These are phyloP conservation scores for Atta texana DNA, from an alignment of 1,140 invertebrate species.

Conservation along the genomic window DNA sequence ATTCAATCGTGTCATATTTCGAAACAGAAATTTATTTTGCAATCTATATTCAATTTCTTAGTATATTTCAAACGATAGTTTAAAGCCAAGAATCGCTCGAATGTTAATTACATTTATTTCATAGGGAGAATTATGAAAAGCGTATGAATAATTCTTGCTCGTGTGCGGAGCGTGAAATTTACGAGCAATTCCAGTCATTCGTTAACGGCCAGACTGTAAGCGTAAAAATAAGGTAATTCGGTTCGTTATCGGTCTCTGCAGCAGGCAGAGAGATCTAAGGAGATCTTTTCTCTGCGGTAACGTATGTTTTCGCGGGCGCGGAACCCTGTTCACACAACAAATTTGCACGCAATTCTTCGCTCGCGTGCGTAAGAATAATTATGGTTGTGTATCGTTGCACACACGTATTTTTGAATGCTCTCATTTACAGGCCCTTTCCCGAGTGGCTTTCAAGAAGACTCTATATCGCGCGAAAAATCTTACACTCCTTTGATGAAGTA, in stretches of 20 bases:
- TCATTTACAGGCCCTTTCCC: background rate
- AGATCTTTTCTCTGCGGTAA: conserved; percentile 48
- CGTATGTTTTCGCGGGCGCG: conserved; percentile 37
- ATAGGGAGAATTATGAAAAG: conserved; percentile 44
- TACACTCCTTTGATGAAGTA: background rate
- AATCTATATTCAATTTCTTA: background rate
- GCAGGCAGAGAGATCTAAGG: conserved; percentile 26
- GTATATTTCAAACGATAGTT: conserved; percentile 26
- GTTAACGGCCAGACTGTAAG: conserved; percentile 25
- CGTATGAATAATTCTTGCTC: conserved; percentile 55
- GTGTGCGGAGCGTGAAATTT: conserved; percentile 48
- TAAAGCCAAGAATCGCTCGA: background rate
- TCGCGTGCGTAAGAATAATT: conserved; percentile 66
- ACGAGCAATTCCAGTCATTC: conserved; percentile 37
- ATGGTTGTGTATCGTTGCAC: conserved; percentile 13
- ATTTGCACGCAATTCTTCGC: conserved; percentile 63
- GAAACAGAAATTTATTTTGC: background rate
- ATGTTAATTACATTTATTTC: conserved; percentile 42
- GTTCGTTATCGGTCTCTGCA: conserved; percentile 39
- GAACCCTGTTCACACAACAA: conserved; percentile 59
- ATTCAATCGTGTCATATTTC: background rate
- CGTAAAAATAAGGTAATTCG: conserved; percentile 41
- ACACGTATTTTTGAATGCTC: conserved; percentile 22
- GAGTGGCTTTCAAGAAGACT: background rate
- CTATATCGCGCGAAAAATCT: conserved; percentile 10